phyloP scores from a whole-genome alignment of 2,113 vertebrate genomes.

The Microcebus ravelobensis region DNA sequence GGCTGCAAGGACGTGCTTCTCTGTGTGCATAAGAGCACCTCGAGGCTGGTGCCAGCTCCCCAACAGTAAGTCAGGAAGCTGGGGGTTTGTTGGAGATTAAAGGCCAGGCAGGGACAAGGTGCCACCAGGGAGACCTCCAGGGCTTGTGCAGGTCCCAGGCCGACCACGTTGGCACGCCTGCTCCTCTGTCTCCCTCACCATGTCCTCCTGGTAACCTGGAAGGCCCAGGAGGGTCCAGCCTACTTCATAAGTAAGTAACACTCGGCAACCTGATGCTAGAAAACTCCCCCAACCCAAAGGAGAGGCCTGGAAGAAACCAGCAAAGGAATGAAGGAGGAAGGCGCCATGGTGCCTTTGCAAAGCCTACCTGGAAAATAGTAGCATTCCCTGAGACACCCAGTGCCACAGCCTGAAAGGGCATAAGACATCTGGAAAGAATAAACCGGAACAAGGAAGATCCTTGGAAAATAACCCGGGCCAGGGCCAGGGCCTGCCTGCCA shows the following conservation, averaged over 20 bases:
- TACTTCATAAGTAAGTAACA: no score
- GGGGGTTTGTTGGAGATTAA: fast-evolving
- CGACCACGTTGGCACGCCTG: fast-evolving
- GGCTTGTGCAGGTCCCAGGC: not conserved
- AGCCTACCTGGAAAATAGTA: fast-evolving
- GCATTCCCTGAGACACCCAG: fast-evolving
- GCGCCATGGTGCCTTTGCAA: fast-evolving
- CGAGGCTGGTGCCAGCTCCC: fast-evolving
- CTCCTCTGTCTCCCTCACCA: not conserved
- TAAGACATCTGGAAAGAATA: not conserved
- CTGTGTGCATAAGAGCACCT: not conserved
- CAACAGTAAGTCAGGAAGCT: not conserved
- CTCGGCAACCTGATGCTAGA: not conserved
- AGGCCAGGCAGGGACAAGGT: not conserved
- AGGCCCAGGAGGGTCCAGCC: not conserved
- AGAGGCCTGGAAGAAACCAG: no score
- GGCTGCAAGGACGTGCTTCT: not conserved
- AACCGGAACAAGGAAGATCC: not conserved
- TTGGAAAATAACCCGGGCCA: not conserved
- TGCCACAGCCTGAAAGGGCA: fast-evolving
- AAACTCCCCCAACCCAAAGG: not conserved
- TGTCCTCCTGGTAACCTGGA: not conserved
- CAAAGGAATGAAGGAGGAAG: no score
- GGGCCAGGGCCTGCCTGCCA: no score
- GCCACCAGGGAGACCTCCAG: not conserved